Evolutionary conservation across 2,888 invertebrate genomes (phyloP).

Genomic region (Macaria liturata): DNA sequence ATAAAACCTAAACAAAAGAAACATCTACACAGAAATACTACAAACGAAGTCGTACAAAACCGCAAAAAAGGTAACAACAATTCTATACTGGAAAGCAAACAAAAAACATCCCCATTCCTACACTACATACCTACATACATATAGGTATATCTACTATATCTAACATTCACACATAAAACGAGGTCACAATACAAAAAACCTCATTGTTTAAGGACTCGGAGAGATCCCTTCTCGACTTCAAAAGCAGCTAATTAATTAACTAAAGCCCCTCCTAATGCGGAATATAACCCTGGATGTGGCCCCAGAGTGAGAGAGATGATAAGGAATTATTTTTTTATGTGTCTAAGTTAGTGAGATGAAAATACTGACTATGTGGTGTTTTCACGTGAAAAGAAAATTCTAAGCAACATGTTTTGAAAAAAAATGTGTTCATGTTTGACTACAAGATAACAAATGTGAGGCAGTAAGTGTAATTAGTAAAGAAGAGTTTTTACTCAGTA

Average conservation of each 20-base stretch:
- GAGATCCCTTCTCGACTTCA: slow-evolving; percentile 47
- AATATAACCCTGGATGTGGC: slow-evolving; percentile 52
- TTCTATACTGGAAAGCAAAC: slow-evolving; percentile 1
- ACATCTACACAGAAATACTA: too few relatives aligned
- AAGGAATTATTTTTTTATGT: too few relatives aligned
- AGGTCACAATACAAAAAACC: slow-evolving; percentile 42
- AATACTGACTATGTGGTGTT: too few relatives aligned
- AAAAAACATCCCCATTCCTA: slow-evolving; percentile 6
- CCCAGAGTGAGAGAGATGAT: slow-evolving; percentile 42
- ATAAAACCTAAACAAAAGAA: too few relatives aligned
- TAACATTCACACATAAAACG: slow-evolving; percentile 38
- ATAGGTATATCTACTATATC: slow-evolving; percentile 1
- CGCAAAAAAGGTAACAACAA: background rate
- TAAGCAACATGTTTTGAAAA: too few relatives aligned
- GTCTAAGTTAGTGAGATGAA: too few relatives aligned
- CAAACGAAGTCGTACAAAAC: background rate
- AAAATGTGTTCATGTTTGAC: too few relatives aligned
- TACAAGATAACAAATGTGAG: too few relatives aligned
- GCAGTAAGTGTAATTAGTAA: too few relatives aligned
- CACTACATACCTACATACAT: background rate
- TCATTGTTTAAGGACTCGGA: slow-evolving; percentile 47
- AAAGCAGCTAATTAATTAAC: slow-evolving; percentile 71
- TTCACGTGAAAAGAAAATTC: too few relatives aligned
- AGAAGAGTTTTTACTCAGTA: too few relatives aligned
- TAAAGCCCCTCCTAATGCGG: slow-evolving; percentile 50